Base-by-base conservation (phyloP, 2,888 invertebrate species). In the Troides aeacus region DNA sequence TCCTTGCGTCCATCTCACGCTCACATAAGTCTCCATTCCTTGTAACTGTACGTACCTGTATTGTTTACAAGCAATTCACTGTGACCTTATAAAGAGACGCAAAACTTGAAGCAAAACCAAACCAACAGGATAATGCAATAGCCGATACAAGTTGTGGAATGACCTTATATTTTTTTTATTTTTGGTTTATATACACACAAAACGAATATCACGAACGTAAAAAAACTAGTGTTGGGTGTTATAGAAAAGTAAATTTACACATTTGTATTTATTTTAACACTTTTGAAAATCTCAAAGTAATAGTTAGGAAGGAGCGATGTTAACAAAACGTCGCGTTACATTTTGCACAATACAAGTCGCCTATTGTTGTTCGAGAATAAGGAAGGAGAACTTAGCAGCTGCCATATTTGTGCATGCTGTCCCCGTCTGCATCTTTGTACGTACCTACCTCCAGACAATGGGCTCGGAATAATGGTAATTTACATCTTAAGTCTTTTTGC, bases 401-500 rank as follows among this genome's bases (percentile, higher is more conserved):
- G 92, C 92, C 84, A 82, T 88, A 87, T 88, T 89, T 89, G 89
- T 90, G 90, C 90, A 90, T 83, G 84, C 79, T 86, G 86, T 86
- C 88, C 89, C 90, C 88, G 89, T 89, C 90, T 89, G 86, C 89
- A 90, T 91, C 88, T 89, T 90, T 89, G 88, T 89, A 84, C 72
- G 72, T 84, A 82, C 82, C 81, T 81, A 81, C 82, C 76, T 69
- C 68, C 79, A 84, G 78, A 92, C 91, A 92, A 92, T 88, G 76
- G 84, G 72, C 71, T 64, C 74, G 75, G 83, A 87, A 91, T 92
- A 92, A 92, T 90, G 91, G 90, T 88, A 91, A 92, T 92, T 92
- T 90, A 87, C 90, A 92, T 92, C 92, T 92, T 91, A 90, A 88
- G 91, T 89, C 90, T 86, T 84, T 87, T 85, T 85, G 84, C 78